phyloP scores from a whole-genome alignment of 2,113 vertebrate species.

The Silurus asotus region DNA sequence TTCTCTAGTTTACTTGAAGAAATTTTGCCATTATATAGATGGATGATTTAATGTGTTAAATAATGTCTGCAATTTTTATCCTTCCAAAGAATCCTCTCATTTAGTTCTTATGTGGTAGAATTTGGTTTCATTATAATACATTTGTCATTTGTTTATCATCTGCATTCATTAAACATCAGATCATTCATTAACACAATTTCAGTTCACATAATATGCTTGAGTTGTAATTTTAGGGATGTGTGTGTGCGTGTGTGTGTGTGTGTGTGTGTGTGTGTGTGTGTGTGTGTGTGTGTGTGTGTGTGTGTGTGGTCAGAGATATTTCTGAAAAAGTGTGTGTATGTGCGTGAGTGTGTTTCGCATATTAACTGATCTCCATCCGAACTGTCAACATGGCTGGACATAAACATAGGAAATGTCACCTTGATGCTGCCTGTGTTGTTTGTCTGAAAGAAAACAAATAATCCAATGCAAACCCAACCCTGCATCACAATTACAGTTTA shows the following conservation, averaged over 20 bases:
- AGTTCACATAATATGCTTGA: not conserved
- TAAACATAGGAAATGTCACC: slow-evolving; percentile 52
- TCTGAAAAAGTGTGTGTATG: slow-evolving; percentile 28
- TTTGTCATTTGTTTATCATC: not conserved
- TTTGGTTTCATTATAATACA: not conserved
- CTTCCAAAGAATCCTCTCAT: not conserved
- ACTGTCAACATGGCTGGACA: slow-evolving; percentile 46
- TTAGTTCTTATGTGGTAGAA: no score
- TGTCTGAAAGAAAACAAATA: slow-evolving; percentile 35
- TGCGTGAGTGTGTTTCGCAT: not conserved
- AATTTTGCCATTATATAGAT: not conserved
- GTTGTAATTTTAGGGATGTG: not conserved
- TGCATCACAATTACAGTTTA: slow-evolving; percentile 16
- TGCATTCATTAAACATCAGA: not conserved
- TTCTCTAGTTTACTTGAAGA: not conserved
- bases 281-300: not conserved
- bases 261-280: not conserved
- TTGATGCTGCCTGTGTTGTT: slow-evolving; percentile 36
- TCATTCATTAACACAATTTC: not conserved
- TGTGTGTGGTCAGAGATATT: slow-evolving; percentile 1
- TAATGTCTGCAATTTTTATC: not conserved
- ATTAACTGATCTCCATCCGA: slow-evolving; percentile 43
- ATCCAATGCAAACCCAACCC: slow-evolving; percentile 35
- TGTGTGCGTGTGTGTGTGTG: not conserved
- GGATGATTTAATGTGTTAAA: not conserved